Evolutionary conservation across 1,140 invertebrate species (phyloP).

Genomic region (Eueides isabella): DNA sequence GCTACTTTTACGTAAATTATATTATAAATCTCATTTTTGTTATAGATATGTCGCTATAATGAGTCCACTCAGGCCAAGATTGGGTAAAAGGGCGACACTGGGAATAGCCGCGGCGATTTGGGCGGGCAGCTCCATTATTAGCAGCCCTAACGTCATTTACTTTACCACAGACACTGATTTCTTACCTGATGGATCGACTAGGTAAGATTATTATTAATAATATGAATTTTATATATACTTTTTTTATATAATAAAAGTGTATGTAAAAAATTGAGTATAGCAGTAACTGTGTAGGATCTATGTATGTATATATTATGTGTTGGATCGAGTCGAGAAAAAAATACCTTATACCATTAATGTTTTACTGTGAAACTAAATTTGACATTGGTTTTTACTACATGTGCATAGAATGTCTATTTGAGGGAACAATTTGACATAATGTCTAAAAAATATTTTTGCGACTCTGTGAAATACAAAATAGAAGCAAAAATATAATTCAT

Average conservation of each 20-base stretch:
- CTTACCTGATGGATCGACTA: conserved; percentile 83
- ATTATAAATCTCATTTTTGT: conserved; percentile 32
- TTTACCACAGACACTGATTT: conserved; percentile 86
- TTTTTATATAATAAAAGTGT: not conserved
- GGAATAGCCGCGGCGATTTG: conserved; percentile 92
- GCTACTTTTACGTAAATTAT: not conserved
- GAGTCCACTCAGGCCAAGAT: conserved; percentile 92
- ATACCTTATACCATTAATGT: no score
- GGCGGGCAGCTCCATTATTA: conserved; percentile 87
- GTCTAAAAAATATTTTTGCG: no score
- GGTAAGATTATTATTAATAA: conserved; percentile 52
- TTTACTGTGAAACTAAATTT: no score
- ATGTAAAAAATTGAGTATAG: not conserved
- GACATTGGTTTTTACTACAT: no score
- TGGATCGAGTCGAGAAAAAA: no score
- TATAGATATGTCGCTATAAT: conserved; percentile 96
- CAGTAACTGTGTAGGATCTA: no score
- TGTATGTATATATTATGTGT: no score
- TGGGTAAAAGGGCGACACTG: conserved; percentile 91
- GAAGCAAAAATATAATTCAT: not conserved
- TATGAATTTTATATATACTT: not conserved
- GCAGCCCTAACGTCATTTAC: conserved; percentile 92
- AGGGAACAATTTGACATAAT: no score
- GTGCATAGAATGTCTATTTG: no score
- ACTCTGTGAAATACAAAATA: not conserved